Conservation (phyloP, 2,113 vertebrate species). For the Gallinago jamesoni region DNA sequence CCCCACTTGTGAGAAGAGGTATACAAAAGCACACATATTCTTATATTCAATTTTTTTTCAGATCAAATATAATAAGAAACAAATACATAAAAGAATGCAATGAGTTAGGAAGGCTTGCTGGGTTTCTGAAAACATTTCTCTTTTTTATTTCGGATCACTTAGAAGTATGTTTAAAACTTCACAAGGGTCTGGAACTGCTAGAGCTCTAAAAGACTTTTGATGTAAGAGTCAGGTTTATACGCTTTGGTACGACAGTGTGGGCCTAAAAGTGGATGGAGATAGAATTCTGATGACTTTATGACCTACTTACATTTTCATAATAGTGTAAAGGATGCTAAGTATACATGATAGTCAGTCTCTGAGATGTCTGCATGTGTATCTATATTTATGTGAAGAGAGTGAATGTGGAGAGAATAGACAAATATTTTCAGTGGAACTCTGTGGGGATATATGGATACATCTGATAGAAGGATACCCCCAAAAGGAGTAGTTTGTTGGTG, state of each 20-base stretch:
- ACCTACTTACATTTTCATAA: neutral
- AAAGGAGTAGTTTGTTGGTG: neutral
- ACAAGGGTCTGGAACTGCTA: neutral
- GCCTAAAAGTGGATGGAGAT: neutral
- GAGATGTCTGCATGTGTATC: neutral
- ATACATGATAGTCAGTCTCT: neutral
- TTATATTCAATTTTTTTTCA: neutral
- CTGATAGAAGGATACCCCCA: neutral
- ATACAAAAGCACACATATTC: neutral
- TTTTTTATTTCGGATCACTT: neutral
- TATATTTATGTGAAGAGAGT: neutral
- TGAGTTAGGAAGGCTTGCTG: neutral
- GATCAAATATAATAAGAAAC: neutral
- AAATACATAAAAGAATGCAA: neutral
- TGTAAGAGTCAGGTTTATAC: neutral
- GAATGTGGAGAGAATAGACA: neutral
- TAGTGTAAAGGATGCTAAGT: accelerated
- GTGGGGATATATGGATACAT: neutral
- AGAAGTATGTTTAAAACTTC: neutral
- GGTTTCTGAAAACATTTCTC: neutral
- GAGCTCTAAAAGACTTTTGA: neutral
- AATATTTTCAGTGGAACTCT: neutral
- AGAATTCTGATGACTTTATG: neutral
- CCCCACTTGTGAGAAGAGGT: neutral
- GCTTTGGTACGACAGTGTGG: neutral